These are phyloP conservation scores for Rhea pennata DNA, from an alignment of 2,113 vertebrate genomes.

Conservation along the genomic window DNA sequence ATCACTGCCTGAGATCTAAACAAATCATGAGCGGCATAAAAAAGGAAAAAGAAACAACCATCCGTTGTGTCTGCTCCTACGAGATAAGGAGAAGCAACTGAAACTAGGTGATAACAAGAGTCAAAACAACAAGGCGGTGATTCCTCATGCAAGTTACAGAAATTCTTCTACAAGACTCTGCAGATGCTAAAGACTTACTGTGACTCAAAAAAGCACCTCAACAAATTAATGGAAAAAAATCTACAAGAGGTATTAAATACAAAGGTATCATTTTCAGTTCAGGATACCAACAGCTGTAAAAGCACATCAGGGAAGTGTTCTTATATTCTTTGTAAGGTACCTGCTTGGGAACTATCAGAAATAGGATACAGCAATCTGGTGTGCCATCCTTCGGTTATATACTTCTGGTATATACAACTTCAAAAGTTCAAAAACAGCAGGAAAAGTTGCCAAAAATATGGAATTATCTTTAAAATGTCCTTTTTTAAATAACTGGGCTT, in stretches of 20 bases:
- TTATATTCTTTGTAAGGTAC: not conserved
- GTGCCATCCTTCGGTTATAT: not conserved
- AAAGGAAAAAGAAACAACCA: not conserved
- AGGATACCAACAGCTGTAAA: not conserved
- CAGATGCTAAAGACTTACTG: not conserved
- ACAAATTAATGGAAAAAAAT: not conserved
- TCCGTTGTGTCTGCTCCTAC: accelerated
- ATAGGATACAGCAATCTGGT: not conserved
- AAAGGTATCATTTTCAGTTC: not conserved
- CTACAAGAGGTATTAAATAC: not conserved
- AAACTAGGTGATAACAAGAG: not conserved
- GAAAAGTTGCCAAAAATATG: accelerated
- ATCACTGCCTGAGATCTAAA: not conserved
- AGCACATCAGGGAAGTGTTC: accelerated
- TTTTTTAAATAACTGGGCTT: not conserved
- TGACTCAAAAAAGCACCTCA: not conserved
- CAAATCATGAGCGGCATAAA: not conserved
- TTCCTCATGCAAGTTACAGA: not conserved
- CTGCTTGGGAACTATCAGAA: not conserved
- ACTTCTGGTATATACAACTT: not conserved
- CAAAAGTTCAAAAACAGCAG: not conserved
- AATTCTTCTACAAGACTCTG: not conserved
- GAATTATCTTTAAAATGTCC: not conserved
- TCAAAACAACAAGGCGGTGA: not conserved
- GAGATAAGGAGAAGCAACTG: not conserved